Evolutionary conservation across 1,140 invertebrate genomes (phyloP), one percentile per base, ranked within the genome.

Genomic region (Macrostomum lignano): DNA sequence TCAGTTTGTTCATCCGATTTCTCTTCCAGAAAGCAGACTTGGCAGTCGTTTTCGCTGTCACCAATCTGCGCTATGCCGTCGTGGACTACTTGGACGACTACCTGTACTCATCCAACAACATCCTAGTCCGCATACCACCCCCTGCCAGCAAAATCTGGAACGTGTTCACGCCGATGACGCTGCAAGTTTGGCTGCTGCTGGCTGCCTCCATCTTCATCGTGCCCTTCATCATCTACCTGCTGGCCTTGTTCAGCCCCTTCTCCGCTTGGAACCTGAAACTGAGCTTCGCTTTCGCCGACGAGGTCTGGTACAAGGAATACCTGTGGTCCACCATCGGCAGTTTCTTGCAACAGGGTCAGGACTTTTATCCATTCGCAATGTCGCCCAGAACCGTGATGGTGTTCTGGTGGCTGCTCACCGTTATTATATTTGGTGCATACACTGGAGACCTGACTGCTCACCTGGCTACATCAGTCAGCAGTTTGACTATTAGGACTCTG

Each of bases 211-310:
- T 28, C 26, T 14, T 28, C 9, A 5, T 28, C 7, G 19, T 15
- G 15, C 19, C 26, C 26, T 7, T 28, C 9, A 28, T 28, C 9
- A 9, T 14, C 19, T 28, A 5, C 19, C 4, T 28, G 3, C 19
- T 28, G 15, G 15, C 26, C 15, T 28, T 5, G 19, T 28, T 28
- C 4, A 28, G 26, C 9, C 26, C 26, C 15, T 28, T 28, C 19
- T 28, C 26, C 5, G 26, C 26, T 5, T 28, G 26, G 26, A 28
- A 28, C 19, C 19, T 28, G 19, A 28, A 28, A 15, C 19, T 28
- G 9, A 7, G 14, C 15, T 28, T 28, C 19, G 26, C 26, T 28
- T 7, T 28, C 3, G 19, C 15, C 15, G 26, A 28, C 9, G 26
- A 28, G 19, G 19, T 28, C 9, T 3, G 15, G 3, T 28, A 28